A percentile compares a stretch with the other conserved stretches of the same genome.
Conservation (phyloP, 2,888 invertebrate species). For the Dryobota labecula region DNA sequence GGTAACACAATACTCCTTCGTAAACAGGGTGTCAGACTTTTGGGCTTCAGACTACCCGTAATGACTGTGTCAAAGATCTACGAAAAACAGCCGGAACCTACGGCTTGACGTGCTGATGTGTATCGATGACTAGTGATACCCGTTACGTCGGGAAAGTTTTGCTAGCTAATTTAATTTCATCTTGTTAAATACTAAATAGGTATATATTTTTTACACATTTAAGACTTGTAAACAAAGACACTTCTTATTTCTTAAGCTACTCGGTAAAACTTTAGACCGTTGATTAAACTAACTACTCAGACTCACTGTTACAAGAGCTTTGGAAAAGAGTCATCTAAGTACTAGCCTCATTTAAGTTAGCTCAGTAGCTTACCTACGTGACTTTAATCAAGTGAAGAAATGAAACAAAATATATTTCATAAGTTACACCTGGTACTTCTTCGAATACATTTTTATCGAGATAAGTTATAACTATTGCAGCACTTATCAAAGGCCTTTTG, state of each 20-base stretch:
- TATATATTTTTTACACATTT: too few relatives aligned
- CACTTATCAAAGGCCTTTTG: neutral
- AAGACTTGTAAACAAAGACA: neutral
- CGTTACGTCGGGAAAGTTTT: neutral
- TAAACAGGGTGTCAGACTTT: too few relatives aligned
- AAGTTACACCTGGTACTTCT: neutral
- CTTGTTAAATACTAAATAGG: neutral
- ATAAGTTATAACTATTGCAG: neutral
- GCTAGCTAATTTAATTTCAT: neutral
- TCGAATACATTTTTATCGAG: neutral
- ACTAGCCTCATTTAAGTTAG: neutral
- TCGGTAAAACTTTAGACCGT: neutral
- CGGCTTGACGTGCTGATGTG: too few relatives aligned
- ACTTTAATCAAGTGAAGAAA: constrained; percentile 1
- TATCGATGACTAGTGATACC: too few relatives aligned
- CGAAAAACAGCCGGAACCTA: too few relatives aligned
- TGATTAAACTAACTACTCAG: neutral
- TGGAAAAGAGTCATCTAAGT: neutral
- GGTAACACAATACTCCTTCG: too few relatives aligned
- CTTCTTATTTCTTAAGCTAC: too few relatives aligned
- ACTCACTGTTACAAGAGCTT: neutral
- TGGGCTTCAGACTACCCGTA: too few relatives aligned
- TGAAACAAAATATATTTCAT: neutral
- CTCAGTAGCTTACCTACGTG: constrained; percentile 1
- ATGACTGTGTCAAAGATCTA: too few relatives aligned